phyloP scores from a whole-genome alignment of 2,888 invertebrate species.

The Brassicogethes aeneus region DNA sequence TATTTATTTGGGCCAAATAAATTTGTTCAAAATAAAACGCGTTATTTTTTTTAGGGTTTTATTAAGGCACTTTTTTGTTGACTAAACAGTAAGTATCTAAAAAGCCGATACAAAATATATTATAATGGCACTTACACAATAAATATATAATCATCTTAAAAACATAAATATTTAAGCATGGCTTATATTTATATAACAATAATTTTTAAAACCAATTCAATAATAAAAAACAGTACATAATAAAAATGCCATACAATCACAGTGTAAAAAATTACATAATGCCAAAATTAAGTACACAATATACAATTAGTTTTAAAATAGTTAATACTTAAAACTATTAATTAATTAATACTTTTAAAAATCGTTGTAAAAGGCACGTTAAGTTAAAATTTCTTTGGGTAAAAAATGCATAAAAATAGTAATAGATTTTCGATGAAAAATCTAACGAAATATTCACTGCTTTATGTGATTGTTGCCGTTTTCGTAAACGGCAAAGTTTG shows the following conservation, averaged over 20 bases:
- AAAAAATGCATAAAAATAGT: neutral
- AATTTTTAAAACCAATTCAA: neutral
- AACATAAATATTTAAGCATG: neutral
- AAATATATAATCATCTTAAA: slow-evolving; percentile 11
- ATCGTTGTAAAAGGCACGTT: slow-evolving; percentile 1
- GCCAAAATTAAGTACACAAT: neutral
- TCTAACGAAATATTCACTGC: slow-evolving; percentile 13
- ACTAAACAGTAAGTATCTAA: slow-evolving; percentile 12
- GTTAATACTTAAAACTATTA: too few species aligned
- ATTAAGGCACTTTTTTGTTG: slow-evolving; percentile 23
- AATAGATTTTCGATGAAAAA: neutral
- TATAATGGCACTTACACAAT: slow-evolving; percentile 14
- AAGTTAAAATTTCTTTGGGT: neutral
- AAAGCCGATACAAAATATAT: slow-evolving; percentile 10
- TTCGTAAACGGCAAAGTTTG: slow-evolving; percentile 42
- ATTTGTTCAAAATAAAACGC: neutral
- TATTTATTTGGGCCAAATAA: too few species aligned
- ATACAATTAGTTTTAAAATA: too few species aligned
- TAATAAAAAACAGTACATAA: neutral
- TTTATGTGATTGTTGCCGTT: slow-evolving; percentile 37
- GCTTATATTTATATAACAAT: neutral
- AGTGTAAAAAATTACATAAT: neutral
- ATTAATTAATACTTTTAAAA: neutral
- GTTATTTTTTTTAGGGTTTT: slow-evolving; percentile 10
- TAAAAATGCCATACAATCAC: neutral